Base-by-base conservation (phyloP, 2,113 vertebrate genomes). In the Sinocyclocheilus anophthalmus region DNA sequence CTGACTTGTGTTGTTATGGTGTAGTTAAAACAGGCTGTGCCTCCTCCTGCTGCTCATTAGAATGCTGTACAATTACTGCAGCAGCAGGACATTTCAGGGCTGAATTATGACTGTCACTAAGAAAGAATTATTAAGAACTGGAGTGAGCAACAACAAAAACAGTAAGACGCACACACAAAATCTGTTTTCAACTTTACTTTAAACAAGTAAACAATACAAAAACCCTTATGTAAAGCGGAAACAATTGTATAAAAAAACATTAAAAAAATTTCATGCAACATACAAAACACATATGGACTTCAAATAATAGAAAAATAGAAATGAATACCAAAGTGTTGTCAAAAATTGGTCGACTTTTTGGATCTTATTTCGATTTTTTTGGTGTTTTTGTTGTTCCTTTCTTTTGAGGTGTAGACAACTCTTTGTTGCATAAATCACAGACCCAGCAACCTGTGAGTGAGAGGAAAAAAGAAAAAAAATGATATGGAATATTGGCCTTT, bases 371-470 rank as follows among this genome's bases (percentile, higher is more conserved):
- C 92, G 91, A 94, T 94, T 96, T 98, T 96, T 95, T 97, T 89
- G 95, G 95, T 90, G 95, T 93, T 97, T 96, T 99, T 94, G 45
- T 93, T 93, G 94, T 96, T 93, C 96, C 96, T 94, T 96, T 97
- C 94, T 97, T 98, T 93, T 96, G 97, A 86, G 96, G 96, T 89
- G 96, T 93, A 33, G 92, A 93, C 0, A 48, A 3, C 45, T 48
- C 45, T 92, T 96, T 97, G 91, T 96, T 95, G 91, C 98, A 99
- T 93, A 97, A 96, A 90, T 97, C 97, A 95, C 98, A 99, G 87
- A 99, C 96, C 98, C 98, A 99, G 93, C 95, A 95, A 93, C 98
- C 98, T 99, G 95, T 85, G 8, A 37, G 16, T 18, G 65, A 69
- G 30, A 69, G 88, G 57, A 76, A 89, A 3, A 87, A 87, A 89